Evolutionary conservation across 2,888 invertebrate genomes (phyloP), one percentile per base, ranked within the genome.

Genomic region (Nomada flava): DNA sequence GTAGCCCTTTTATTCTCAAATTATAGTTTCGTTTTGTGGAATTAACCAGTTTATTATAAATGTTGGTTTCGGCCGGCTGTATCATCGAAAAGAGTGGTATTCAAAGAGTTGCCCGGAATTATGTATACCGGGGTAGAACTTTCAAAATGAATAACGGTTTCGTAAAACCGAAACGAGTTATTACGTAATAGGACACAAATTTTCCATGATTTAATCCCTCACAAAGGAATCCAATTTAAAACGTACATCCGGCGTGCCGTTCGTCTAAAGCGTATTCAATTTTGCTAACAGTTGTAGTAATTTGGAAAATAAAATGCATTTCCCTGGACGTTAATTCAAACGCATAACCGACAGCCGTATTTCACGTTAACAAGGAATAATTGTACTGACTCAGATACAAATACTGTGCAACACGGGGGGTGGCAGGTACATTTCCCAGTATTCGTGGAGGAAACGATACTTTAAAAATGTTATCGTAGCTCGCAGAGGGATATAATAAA

Each of bases 181-280:
- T 26, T 57, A 5, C 57, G 57, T 36, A 13, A 55, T 23, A 13
- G 11, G 55, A 26, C 13, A 18, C 18, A 59, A 59, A 59, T 36
- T 60, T 18, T 60, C 29, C 18, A 18, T 18, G 59, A 36, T 60
- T 60, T n/a, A 60, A 60, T 36, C 59, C 15, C 18, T 18, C 59
- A 9, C 59, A 18, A 36, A 36, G 59, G 13, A 18, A 60, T n/a
- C 18, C 36, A 60, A 60, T 60, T 60, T 36, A 60, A 60, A 60
- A 60, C 26, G n/a, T 26, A 26, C 15, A 2, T 36, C 36, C 29
- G 23, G 15, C 15, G 50, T 18, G 50, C 15, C 15, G 50, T 18
- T 13, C 50, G 50, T 13, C 18, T 18, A 4, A 11, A 29, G 18
- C 59, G 29, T 60, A 36, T 60, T 44, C 42, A 44, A 44, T 63